Conservation (phyloP, 2,888 invertebrate species). For the Microchrysa polita region DNA sequence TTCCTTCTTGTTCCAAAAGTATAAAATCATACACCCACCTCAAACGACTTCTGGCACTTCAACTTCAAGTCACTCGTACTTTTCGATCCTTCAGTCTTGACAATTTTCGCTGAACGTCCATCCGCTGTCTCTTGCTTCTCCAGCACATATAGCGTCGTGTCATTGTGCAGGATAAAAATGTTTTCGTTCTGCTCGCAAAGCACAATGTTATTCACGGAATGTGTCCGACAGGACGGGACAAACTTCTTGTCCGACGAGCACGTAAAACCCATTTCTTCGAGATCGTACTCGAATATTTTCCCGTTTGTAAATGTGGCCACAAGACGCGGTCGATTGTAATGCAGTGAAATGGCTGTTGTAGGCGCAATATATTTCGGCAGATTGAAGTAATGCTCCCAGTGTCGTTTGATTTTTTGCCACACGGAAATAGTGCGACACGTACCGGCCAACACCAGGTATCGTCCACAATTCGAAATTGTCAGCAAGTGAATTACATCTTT, state of each 20-base stretch:
- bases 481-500: slow-evolving; percentile 68
- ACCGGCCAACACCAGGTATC: slow-evolving; percentile 76
- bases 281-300: slow-evolving; percentile 80
- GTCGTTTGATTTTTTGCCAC: slow-evolving; percentile 66
- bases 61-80: slow-evolving; percentile 50
- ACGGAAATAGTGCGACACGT: slow-evolving; percentile 72
- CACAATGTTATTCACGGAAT: slow-evolving; percentile 68
- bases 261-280: slow-evolving; percentile 72
- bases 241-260: slow-evolving; percentile 70
- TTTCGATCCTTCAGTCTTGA: slow-evolving; percentile 56
- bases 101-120: slow-evolving; percentile 41
- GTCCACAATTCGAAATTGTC: slow-evolving; percentile 67
- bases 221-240: slow-evolving; percentile 64
- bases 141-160: slow-evolving; percentile 66
- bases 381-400: slow-evolving; percentile 66
- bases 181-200: slow-evolving; percentile 72
- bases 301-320: slow-evolving; percentile 82
- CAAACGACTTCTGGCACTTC: slow-evolving; percentile 53
- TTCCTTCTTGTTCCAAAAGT: background rate
- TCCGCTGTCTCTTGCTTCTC: slow-evolving; percentile 51
- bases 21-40: slow-evolving; percentile 53
- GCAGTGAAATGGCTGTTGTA: slow-evolving; percentile 78
- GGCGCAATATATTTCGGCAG: slow-evolving; percentile 77
- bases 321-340: slow-evolving; percentile 69
- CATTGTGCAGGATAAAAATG: slow-evolving; percentile 78